Percentiles rank a stretch among this genome's conserved stretches.
Evolutionary conservation across 2,888 invertebrate species (phyloP).

Genomic region (Sipunculus nudus): DNA sequence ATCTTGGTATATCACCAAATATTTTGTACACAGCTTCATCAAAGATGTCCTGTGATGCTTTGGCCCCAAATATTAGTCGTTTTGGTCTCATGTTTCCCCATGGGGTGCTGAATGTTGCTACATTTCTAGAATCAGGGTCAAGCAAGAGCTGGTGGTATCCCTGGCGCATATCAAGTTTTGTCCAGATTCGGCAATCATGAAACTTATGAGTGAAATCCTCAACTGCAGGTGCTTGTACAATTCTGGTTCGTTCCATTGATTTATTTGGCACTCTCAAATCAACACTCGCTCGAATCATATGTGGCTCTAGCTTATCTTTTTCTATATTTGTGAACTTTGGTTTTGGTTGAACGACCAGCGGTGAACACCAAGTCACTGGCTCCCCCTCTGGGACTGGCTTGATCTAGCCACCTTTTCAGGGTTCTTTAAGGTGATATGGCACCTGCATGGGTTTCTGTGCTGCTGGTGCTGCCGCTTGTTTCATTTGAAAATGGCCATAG

Average conservation of each 20-base stretch:
- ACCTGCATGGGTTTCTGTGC: slow-evolving; percentile 11
- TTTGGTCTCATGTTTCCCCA: background rate
- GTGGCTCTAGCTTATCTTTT: slow-evolving; percentile 13
- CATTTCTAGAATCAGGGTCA: background rate
- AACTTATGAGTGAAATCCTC: slow-evolving; percentile 10
- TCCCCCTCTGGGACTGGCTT: slow-evolving; percentile 10
- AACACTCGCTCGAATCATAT: slow-evolving; percentile 18
- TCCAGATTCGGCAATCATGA: background rate
- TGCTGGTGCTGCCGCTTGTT: slow-evolving; percentile 8
- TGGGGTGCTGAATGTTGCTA: slow-evolving; percentile 12
- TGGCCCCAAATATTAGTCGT: background rate
- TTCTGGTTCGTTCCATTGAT: slow-evolving; percentile 7
- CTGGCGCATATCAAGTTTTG: slow-evolving; percentile 11
- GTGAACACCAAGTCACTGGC: slow-evolving; percentile 20
- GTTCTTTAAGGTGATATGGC: slow-evolving; percentile 4
- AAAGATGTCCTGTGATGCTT: background rate
- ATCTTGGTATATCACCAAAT: background rate
- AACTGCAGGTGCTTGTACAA: slow-evolving; percentile 4
- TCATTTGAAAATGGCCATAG: too few species aligned
- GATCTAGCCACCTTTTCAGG: background rate
- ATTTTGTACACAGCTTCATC: background rate
- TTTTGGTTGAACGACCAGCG: slow-evolving; percentile 19
- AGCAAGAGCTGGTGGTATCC: slow-evolving; percentile 8
- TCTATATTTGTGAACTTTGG: slow-evolving; percentile 4
- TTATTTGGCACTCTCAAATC: slow-evolving; percentile 15